Evolutionary conservation across 2,888 invertebrate species (phyloP).

Genomic region (Cephus sareptanus): DNA sequence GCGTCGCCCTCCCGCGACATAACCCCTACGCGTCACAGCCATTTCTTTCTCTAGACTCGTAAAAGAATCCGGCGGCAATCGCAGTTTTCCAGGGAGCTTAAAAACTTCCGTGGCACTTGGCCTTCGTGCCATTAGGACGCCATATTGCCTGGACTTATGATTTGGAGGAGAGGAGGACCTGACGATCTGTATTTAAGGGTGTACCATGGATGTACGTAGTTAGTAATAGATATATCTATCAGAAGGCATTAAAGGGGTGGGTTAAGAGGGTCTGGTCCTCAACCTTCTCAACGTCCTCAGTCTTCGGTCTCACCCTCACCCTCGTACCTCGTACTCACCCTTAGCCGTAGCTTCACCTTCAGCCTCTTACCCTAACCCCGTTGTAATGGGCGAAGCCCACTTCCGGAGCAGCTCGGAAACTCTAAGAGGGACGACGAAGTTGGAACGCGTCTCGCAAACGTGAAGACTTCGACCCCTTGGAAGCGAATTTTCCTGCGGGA

Average conservation of each 20-base stretch:
- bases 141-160: constrained; percentile 16
- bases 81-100: not conserved
- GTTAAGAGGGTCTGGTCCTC: not conserved
- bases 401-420: constrained; percentile 32
- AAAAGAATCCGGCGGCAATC: not conserved
- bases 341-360: constrained; percentile 5
- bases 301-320: no score
- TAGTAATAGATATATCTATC: not conserved
- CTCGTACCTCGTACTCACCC: not conserved
- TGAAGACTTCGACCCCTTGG: constrained; percentile 19
- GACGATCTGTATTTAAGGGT: not conserved
- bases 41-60: not conserved
- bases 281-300: no score
- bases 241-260: not conserved
- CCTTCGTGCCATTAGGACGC: constrained; percentile 16
- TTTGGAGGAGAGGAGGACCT: not conserved
- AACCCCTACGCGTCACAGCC: no score
- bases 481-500: not conserved
- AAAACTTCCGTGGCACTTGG: constrained; percentile 9
- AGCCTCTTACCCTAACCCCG: constrained; percentile 1
- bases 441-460: constrained; percentile 40
- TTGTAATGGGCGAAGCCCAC: constrained; percentile 26
- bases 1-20: no score
- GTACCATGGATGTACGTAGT: not conserved
- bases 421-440: constrained; percentile 32